phyloP scores from a whole-genome alignment of 92 coral and sea anemone genomes.

The Meandrina meandrites region DNA sequence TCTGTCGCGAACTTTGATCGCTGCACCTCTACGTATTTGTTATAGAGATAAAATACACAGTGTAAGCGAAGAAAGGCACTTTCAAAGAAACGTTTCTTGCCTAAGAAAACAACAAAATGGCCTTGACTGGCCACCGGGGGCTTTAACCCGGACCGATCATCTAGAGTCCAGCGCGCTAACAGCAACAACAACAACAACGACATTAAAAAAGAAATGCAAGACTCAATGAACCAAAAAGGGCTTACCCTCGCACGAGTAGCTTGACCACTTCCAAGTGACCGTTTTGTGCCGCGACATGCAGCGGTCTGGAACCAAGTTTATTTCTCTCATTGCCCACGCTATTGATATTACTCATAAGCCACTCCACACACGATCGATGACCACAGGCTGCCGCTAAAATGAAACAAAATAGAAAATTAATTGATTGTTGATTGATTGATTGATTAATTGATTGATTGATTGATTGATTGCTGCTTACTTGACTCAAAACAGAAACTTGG shows the following conservation, averaged over 20 bases:
- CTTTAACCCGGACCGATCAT: background rate
- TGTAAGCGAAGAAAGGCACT: background rate
- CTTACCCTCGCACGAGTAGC: constrained; percentile 69
- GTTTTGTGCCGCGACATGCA: constrained; percentile 88
- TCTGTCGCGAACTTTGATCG: constrained; percentile 70
- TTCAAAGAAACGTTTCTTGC: background rate
- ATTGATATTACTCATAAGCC: constrained; percentile 73
- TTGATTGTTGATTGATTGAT: background rate
- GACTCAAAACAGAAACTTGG: too few species aligned
- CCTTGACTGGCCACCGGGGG: background rate
- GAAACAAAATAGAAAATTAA: background rate
- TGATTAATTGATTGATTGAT: too few species aligned
- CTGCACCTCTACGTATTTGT: constrained; percentile 58
- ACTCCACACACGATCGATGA: constrained; percentile 79
- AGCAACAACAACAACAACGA: background rate
- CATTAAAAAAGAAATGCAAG: background rate
- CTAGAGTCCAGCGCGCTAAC: background rate
- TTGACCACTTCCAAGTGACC: constrained; percentile 90
- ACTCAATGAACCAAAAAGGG: too few species aligned
- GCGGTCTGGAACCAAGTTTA: constrained; percentile 72
- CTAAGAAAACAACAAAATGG: background rate
- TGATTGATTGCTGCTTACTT: too few species aligned
- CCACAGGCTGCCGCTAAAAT: constrained; percentile 87
- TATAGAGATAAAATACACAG: background rate
- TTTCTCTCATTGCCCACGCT: constrained; percentile 77